phyloP scores from a whole-genome alignment of 2,113 vertebrate genomes.

The Gallinago jamesoni region DNA sequence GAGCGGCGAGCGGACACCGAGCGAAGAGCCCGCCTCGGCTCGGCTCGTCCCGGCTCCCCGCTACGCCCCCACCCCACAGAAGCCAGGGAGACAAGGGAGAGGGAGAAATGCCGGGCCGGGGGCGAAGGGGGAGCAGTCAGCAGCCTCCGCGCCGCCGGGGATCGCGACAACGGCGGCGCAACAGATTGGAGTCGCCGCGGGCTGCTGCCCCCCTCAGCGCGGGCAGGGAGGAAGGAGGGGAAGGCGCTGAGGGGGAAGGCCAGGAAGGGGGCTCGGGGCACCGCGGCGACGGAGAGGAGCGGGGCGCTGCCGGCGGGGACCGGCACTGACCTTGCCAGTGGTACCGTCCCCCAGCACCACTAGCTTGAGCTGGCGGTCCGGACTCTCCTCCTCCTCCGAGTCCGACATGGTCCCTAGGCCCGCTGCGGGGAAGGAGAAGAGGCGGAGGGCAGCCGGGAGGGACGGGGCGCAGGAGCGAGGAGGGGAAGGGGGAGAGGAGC shows the following conservation, averaged over 20 bases:
- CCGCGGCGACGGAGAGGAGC: background rate
- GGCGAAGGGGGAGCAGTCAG: background rate
- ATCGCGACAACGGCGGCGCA: background rate
- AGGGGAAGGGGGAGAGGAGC: background rate
- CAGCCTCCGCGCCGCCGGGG: background rate
- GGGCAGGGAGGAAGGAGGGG: too few relatives aligned
- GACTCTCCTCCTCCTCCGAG: slow-evolving; percentile 93
- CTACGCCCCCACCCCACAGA: background rate
- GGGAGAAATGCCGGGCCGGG: background rate
- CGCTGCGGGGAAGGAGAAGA: background rate
- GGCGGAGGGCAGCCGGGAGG: background rate
- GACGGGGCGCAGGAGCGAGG: background rate
- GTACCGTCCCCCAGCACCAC: slow-evolving; percentile 95
- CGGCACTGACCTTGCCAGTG: slow-evolving; percentile 92
- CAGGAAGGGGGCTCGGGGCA: background rate
- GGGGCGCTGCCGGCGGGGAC: background rate
- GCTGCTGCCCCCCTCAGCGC: background rate
- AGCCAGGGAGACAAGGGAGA: background rate
- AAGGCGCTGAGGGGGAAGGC: background rate
- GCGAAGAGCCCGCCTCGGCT: background rate
- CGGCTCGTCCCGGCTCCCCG: background rate
- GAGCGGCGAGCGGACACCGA: background rate
- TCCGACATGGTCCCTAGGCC: slow-evolving; percentile 85
- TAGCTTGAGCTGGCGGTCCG: slow-evolving; percentile 93
- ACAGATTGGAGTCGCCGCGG: too few relatives aligned